Base-by-base conservation (phyloP, 2,113 vertebrate species). In the Engystomops pustulosus region DNA sequence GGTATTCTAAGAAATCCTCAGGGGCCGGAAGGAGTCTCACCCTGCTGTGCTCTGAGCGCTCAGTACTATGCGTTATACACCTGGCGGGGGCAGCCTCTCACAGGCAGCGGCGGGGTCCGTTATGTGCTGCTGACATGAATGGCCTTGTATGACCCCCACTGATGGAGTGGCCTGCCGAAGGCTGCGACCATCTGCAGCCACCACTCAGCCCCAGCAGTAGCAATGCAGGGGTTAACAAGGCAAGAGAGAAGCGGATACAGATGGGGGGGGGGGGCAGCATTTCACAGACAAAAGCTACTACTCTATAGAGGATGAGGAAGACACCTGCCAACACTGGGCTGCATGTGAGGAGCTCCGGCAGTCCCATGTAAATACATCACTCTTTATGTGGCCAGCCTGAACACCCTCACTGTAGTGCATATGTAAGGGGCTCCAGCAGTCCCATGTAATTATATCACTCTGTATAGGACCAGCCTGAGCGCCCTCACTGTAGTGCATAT, bases 71-170 rank as follows among this genome's bases (percentile, higher is more conserved):
- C 2, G 44, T 45, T 18, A 44, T 4, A 23, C 8, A 38, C 36
- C 20, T 17, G 32, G 62, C 6, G 60, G 27, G 27, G 60, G 27
- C 60, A 32, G 62, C 62, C 6, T 20, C 69, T 2, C 20, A 4
- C n/a, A n/a, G n/a, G 69, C 53, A 51, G 30, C 55, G 27, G 17
- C 74, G 25, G n/a, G 17, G 49, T 3, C 38, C 17, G 11, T 68
- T 68, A 53, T 51, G 71, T 49, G 10, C 70, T 65, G 81, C 49
- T 65, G 55, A 65, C 41, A 30, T 72, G 45, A 74, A 83, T 51
- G 58, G 70, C 81, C 36, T 67, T 32, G 71, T 67, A 15, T 60
- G 41, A 12, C 15, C 36, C 17, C 34, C 17, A 6, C 12, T 27
- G 3, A 49, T 7, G 4, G n/a, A 49, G 3, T 17, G 9, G 47